Conservation (phyloP, 2,888 invertebrate species). For the Monoplex corrugatus region DNA sequence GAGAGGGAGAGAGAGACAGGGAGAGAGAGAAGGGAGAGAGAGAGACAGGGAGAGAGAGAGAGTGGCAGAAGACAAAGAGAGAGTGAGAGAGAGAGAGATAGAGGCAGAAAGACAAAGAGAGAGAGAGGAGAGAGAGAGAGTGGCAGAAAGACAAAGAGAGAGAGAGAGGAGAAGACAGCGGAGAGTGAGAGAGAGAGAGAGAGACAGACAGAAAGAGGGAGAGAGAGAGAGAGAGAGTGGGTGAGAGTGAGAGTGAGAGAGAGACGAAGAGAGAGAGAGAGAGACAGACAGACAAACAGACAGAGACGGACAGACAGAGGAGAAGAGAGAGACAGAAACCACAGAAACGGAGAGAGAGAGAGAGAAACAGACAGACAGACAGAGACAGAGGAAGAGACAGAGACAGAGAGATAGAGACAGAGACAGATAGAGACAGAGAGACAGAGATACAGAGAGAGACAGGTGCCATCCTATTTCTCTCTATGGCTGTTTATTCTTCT, state of each 20-base stretch:
- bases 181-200: not conserved
- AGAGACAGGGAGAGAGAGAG: too few species aligned
- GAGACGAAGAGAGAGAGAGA: not conserved
- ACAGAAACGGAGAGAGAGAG: not conserved
- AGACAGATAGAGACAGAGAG: too few species aligned
- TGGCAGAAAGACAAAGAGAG: not conserved
- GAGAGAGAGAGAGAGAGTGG: too few species aligned
- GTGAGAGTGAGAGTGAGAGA: not conserved
- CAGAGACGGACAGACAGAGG: not conserved
- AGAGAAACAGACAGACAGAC: not conserved
- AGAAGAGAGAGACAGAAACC: too few species aligned
- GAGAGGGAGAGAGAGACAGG: not conserved
- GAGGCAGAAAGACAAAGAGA: not conserved
- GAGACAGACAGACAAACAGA: not conserved
- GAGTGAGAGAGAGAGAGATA: too few species aligned
- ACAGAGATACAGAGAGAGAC: too few species aligned
- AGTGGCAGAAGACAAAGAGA: too few species aligned
- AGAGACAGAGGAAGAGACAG: not conserved
- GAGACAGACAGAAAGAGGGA: not conserved
- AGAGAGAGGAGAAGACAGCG: too few species aligned
- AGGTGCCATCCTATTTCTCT: too few species aligned
- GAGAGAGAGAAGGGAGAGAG: not conserved
- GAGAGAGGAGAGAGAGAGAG: not conserved
- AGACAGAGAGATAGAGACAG: too few species aligned
- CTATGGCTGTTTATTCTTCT: too few species aligned